These are phyloP conservation scores for Bombyx mandarina DNA, from an alignment of 1,140 invertebrate species.

Conservation along the genomic window DNA sequence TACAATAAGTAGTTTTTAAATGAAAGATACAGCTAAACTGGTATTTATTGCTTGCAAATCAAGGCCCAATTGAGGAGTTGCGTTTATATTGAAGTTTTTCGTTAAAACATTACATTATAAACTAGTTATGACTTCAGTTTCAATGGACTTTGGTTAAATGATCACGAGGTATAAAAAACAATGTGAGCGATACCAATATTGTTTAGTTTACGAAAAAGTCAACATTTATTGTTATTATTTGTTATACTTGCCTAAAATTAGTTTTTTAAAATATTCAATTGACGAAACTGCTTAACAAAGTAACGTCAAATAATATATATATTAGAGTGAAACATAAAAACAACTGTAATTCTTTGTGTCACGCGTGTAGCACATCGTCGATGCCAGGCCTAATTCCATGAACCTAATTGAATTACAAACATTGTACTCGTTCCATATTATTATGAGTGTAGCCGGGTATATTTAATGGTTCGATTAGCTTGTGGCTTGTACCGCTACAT, in stretches of 20 bases:
- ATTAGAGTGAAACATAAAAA: neutral
- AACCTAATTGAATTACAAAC: conserved; percentile 52
- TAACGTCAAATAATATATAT: neutral
- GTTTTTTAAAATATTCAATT: neutral
- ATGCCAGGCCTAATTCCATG: conserved; percentile 29
- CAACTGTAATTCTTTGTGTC: neutral
- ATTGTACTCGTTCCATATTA: conserved; percentile 16
- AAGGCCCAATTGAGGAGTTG: too few species aligned
- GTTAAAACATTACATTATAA: too few species aligned
- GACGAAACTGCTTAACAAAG: neutral
- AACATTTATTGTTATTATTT: neutral
- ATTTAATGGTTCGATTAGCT: neutral
- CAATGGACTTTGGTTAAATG: too few species aligned
- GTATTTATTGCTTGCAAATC: too few species aligned
- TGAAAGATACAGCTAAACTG: too few species aligned
- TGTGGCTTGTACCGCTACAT: too few species aligned
- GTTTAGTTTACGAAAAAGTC: neutral
- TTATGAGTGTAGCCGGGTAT: neutral
- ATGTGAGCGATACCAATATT: too few species aligned
- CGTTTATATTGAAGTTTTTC: too few species aligned
- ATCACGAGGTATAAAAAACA: too few species aligned
- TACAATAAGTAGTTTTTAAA: too few species aligned
- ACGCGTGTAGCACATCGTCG: too few species aligned
- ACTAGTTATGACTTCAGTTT: too few species aligned
- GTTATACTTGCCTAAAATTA: neutral